Evolutionary conservation across 1,140 invertebrate genomes (phyloP), one percentile per base, ranked within the genome.

Genomic region (Drosophila teissieri): DNA sequence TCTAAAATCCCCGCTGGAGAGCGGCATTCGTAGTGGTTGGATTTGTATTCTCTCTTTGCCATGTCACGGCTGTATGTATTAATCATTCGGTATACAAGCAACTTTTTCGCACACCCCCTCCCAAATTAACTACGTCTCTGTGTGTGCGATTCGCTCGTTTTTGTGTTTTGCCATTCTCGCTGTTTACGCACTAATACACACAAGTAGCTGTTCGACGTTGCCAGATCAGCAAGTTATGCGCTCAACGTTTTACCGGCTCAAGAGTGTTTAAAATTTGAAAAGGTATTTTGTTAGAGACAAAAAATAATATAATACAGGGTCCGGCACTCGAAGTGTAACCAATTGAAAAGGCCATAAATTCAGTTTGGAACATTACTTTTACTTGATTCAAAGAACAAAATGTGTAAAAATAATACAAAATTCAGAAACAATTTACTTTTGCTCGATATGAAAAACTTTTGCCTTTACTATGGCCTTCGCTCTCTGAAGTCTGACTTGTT

Each of bases 151-250:
- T 67, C 63, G 57, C 36, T 49, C 45, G 63, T 62, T 67, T 61
- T 67, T 62, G 36, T 45, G 36, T 49, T 65, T 39, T 67, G 57
- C 63, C 57, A 37, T 45, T 62, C 49, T 63, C 63, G 15, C 27
- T 49, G 27, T 68, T 68, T 37, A 67, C 64, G 44, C 64, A 42
- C 64, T 58, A 64, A 68, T 64, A 68, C 64, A 68, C 64, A 12
- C 36, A 64, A 34, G 42, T 45, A 8, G 14, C 14, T 27, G 8
- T 34, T 17, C 12, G 5, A 24, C 1, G 46, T 2, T 48, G 46
- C 46, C 46, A 48, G 12, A 48, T 27, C 12, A 1, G 11, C 11
- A n/a, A 3, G 15, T 17, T 15, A 8, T 17, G 0, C 6, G 8
- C 4, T 17, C 8, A 39, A 4, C 15, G 0, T 6, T 22, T 14